Evolutionary conservation across 2,113 vertebrate genomes (phyloP), one percentile per base, ranked within the genome.

Genomic region (Spilogale gracilis): DNA sequence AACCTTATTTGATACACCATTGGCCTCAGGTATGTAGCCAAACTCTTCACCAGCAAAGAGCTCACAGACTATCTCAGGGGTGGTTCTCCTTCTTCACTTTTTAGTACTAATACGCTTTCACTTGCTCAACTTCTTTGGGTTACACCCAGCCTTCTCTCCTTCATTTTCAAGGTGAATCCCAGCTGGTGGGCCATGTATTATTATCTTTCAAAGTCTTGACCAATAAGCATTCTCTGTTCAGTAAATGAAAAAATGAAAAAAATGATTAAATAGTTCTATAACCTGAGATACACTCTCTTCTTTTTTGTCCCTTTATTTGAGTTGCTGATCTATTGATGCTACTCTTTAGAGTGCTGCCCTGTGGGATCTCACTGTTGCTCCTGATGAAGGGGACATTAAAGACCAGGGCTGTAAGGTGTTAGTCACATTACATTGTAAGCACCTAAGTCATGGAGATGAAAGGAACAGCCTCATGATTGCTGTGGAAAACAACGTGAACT

Each of bases 401-500:
- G 25, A 65, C 38, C 78, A 60, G 50, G 18, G 20, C 32, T 67
- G 12, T 80, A 6, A 69, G 84, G 30, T 78, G 69, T 87, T 83
- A 58, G 80, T 69, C 65, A 81, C 67, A 58, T 87, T n/a, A 43
- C 10, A 16, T 1, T 18, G 20, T 82, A 43, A 79, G 30, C 65
- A 21, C 45, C 20, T 38, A 61, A 78, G 73, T 58, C 50, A 32
- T 38, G 89, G 93, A 94, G 65, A 63, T 94, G 78, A 96, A 94
- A 95, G 71, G 60, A 89, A 48, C 2, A 45, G 48, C 50, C 48
- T 73, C 0, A 0, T 17, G 38, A 74, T 3, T 17, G 21, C 38
- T 58, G 25, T 91, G 91, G 54, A 89, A 95, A 93, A 89, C 21
- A 21, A 21, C 43, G 2, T 32, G 13, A 54, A 79, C 54, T 87